These are phyloP conservation scores for Parnassius apollo DNA, from an alignment of 2,888 invertebrate genomes.

Conservation along the genomic window DNA sequence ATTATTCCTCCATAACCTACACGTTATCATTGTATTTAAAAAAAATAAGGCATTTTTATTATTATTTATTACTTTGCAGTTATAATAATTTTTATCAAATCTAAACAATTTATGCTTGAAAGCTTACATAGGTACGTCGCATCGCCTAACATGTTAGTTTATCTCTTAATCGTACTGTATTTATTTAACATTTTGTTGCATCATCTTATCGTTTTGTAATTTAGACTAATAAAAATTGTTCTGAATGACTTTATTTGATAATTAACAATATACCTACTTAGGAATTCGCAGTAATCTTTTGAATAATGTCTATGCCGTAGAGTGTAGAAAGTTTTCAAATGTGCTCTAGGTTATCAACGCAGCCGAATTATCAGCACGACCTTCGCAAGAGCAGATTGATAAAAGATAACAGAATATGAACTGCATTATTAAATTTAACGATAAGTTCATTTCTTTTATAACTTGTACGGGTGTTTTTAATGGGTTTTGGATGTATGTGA, in stretches of 20 bases:
- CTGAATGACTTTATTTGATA: not conserved
- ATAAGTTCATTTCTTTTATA: conserved; percentile 8
- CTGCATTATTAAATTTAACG: conserved; percentile 26
- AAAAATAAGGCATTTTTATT: too few relatives aligned
- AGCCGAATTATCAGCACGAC: conserved; percentile 64
- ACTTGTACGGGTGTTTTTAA: conserved; percentile 7
- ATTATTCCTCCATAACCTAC: too few relatives aligned
- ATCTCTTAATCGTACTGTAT: too few relatives aligned
- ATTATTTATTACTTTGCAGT: too few relatives aligned
- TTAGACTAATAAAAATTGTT: not conserved
- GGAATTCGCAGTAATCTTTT: conserved; percentile 2
- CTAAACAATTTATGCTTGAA: too few relatives aligned
- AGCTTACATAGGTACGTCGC: too few relatives aligned
- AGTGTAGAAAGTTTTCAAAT: conserved; percentile 29
- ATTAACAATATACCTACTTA: conserved; percentile 4
- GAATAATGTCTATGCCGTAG: conserved; percentile 8
- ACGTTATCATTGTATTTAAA: too few relatives aligned
- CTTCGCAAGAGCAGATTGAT: conserved; percentile 77
- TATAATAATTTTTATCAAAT: too few relatives aligned
- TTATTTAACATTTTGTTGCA: too few relatives aligned
- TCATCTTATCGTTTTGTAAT: not conserved
- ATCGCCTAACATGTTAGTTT: too few relatives aligned
- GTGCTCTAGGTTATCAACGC: conserved; percentile 33
- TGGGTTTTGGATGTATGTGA: not conserved
- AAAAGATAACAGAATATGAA: conserved; percentile 66